Evolutionary conservation across 2,888 invertebrate genomes (phyloP).

Genomic region (Spialia ferax): DNA sequence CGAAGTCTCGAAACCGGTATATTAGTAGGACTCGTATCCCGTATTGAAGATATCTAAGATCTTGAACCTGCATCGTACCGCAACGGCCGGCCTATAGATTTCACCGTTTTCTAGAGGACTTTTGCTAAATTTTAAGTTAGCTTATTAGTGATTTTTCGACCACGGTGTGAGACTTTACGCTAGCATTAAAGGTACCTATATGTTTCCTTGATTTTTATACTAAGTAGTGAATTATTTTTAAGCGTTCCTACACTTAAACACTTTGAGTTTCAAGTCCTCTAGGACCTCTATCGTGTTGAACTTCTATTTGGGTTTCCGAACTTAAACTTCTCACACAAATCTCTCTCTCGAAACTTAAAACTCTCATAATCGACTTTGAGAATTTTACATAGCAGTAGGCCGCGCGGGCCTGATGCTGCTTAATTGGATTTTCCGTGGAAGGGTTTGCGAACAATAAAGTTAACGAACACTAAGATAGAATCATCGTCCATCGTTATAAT

Average conservation of each 20-base stretch:
- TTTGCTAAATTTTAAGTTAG: neutral
- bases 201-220: too few species aligned
- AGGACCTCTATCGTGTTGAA: too few species aligned
- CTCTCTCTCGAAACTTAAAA: neutral
- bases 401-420: neutral
- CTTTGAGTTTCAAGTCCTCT: too few species aligned
- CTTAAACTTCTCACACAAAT: too few species aligned
- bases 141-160: neutral
- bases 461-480: too few species aligned
- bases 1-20: constrained; percentile 15
- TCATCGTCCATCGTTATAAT: too few species aligned
- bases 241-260: too few species aligned
- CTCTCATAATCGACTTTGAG: neutral
- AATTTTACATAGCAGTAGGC: neutral
- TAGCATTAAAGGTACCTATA: too few species aligned
- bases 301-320: too few species aligned
- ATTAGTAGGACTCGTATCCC: constrained; percentile 14
- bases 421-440: too few species aligned
- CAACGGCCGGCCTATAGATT: neutral
- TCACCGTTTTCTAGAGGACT: constrained; percentile 18
- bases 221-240: too few species aligned
- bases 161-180: neutral
- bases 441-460: too few species aligned
- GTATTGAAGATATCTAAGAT: constrained; percentile 16
- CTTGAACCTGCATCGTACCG: neutral